Percentiles rank a stretch among this genome's conserved stretches.
Conservation (phyloP, 1,140 invertebrate species). For the Camponotus pennsylvanicus region DNA sequence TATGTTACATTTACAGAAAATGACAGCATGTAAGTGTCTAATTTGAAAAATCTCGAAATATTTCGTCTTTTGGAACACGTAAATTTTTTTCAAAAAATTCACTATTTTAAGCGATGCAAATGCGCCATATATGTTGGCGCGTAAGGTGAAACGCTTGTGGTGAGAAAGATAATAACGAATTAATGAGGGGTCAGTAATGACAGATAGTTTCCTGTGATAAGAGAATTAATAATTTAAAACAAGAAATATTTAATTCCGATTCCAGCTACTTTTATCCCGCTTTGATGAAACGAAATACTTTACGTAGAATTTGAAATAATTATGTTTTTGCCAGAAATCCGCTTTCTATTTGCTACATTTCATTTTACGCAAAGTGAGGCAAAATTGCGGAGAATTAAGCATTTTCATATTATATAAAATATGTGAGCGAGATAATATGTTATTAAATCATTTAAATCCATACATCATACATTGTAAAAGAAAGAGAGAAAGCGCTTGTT, state of each 20-base stretch:
- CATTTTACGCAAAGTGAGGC: conserved; percentile 29
- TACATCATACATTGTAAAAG: not conserved
- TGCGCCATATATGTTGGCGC: not conserved
- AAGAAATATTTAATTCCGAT: conserved; percentile 13
- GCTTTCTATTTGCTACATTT: conserved; percentile 28
- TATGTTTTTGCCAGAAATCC: conserved; percentile 28
- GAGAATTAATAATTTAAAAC: conserved; percentile 46
- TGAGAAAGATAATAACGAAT: not conserved
- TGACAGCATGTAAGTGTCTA: not conserved
- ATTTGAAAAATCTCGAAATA: not conserved
- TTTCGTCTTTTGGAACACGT: not conserved
- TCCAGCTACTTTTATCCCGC: conserved; percentile 6
- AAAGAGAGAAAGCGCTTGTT: not conserved
- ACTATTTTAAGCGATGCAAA: not conserved
- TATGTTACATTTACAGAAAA: not conserved
- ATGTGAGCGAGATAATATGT: not conserved
- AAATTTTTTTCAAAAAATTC: not conserved
- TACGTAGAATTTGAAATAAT: conserved; percentile 49
- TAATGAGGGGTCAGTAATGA: not conserved
- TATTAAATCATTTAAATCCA: conserved; percentile 11
- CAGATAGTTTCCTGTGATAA: not conserved
- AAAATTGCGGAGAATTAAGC: conserved; percentile 42
- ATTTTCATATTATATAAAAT: conserved; percentile 35
- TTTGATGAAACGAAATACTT: conserved; percentile 35
- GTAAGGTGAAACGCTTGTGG: not conserved